Evolutionary conservation across 2,797 vertebrate genomes (phyloP), one percentile per base, ranked within the genome.

Genomic region (Poecilia gillii): DNA sequence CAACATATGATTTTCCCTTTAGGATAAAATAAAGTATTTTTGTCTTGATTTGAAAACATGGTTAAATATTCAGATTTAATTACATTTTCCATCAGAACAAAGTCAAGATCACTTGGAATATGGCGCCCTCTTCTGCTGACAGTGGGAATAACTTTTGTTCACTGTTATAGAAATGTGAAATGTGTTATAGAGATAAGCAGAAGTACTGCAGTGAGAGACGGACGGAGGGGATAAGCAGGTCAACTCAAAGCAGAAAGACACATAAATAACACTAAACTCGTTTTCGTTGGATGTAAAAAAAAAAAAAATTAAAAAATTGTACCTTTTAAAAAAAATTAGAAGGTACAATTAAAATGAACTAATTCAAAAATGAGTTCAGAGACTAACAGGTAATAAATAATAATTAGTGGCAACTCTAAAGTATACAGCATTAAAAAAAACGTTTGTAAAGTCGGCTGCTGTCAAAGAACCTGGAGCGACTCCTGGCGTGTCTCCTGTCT

Each of bases 401-500:
- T 47, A 13, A 47, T 47, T 47, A 16, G 11, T 46, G 45, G 13
- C 46, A 47, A 47, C 46, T 47, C 46, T 16, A 16, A 47, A 47
- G 5, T 47, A 18, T 62, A 31, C 12, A 9, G 72, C 23, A 23
- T 36, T 36, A 74, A 41, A 80, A 76, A 7, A 20, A 3, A 20
- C 41, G 0, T 9, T n/a, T 23, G 2, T 18, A 11, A 2, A 36
- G 31, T 1, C 13, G 3, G 33, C 45, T 13, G 23, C 47, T 41
- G 1, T 25, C 46, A 6, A 79, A 94, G 83, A 47, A 99, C 98
- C 96, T 96, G 45, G 98, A 98, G 43, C 93, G 96, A 89, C 97
- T 98, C 81, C 92, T 94, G 80, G 97, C 97, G 53, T 79, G 96
- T 43, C 90, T 92, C 20, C 89, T 94, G 72, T 99, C 98, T 77